A percentile compares a stretch with the other conserved stretches of the same genome.
Evolutionary conservation across 2,797 vertebrate species (phyloP).

Genomic region (Macropodus opercularis): DNA sequence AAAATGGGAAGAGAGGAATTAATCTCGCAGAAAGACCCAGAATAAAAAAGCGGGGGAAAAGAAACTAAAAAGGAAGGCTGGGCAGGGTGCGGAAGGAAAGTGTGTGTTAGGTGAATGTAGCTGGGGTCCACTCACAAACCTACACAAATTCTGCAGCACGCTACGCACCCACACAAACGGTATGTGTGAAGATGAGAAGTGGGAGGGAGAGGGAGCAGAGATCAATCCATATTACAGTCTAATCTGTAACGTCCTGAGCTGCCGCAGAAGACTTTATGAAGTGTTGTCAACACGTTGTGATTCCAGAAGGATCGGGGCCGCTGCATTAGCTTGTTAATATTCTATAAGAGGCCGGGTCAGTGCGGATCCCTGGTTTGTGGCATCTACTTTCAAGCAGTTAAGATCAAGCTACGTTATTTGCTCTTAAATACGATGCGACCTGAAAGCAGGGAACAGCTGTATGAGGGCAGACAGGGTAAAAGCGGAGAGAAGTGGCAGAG

Average conservation of each 20-base stretch:
- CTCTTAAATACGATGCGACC: constrained; percentile 21
- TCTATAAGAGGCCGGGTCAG: constrained; percentile 39
- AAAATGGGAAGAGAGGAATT: constrained; percentile 75
- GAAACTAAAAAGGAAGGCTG: constrained; percentile 35
- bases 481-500: background rate
- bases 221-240: constrained; percentile 78
- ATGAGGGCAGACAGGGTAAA: constrained; percentile 10
- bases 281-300: constrained; percentile 73
- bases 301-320: constrained; percentile 47
- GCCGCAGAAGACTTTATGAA: constrained; percentile 72
- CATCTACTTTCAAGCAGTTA: constrained; percentile 21
- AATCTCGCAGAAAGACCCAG: constrained; percentile 60
- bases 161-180: constrained; percentile 28
- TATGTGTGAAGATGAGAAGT: constrained; percentile 59
- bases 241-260: constrained; percentile 73
- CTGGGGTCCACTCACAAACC: constrained; percentile 42
- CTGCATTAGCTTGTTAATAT: constrained; percentile 59
- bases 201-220: constrained; percentile 53
- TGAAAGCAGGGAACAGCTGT: constrained; percentile 16
- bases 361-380: constrained; percentile 6
- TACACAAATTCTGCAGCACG: constrained; percentile 62
- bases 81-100: constrained; percentile 37
- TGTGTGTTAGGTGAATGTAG: constrained; percentile 42
- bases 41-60: constrained; percentile 50
- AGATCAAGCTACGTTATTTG: constrained; percentile 24